Percentiles rank a stretch among this genome's conserved stretches.
Conservation (phyloP, 2,888 invertebrate genomes). For the Eristalis intricaria region DNA sequence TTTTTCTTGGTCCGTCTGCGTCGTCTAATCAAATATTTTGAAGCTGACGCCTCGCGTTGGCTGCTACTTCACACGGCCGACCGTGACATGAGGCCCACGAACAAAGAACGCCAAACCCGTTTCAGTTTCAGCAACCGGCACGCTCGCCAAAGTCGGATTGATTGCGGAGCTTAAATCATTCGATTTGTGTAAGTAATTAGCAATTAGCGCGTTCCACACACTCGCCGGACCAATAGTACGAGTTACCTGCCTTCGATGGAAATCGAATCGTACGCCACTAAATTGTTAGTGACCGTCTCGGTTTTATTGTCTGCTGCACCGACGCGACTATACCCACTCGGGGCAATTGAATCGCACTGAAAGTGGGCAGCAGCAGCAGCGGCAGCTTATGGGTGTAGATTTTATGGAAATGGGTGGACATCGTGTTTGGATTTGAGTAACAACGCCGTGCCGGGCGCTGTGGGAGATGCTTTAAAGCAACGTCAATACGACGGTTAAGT, state of each 20-base stretch:
- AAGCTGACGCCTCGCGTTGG: constrained; percentile 30
- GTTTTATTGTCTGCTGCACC: not conserved
- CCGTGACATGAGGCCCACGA: not conserved
- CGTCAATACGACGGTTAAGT: not conserved
- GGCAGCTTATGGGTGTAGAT: constrained; percentile 23
- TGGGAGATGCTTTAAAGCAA: constrained; percentile 16
- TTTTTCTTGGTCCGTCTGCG: not conserved
- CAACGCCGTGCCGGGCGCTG: constrained; percentile 2
- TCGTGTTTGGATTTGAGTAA: not conserved
- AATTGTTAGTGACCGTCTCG: not conserved
- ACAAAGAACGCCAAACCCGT: constrained; percentile 1
- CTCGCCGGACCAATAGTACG: not conserved
- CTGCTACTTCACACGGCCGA: not conserved
- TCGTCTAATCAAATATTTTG: constrained; percentile 28
- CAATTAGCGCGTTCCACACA: not conserved
- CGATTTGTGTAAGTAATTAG: constrained; percentile 10
- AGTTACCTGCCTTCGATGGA: not conserved
- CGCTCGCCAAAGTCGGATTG: not conserved
- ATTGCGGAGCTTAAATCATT: not conserved
- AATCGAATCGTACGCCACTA: not conserved
- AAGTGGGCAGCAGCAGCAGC: constrained; percentile 11
- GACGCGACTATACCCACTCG: not conserved
- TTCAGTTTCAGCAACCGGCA: not conserved
- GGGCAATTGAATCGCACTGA: constrained; percentile 26
- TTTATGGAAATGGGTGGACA: constrained; percentile 38